Evolutionary conservation across 2,888 invertebrate species (phyloP), one percentile per base, ranked within the genome.

Genomic region (Scaptomyza parva): DNA sequence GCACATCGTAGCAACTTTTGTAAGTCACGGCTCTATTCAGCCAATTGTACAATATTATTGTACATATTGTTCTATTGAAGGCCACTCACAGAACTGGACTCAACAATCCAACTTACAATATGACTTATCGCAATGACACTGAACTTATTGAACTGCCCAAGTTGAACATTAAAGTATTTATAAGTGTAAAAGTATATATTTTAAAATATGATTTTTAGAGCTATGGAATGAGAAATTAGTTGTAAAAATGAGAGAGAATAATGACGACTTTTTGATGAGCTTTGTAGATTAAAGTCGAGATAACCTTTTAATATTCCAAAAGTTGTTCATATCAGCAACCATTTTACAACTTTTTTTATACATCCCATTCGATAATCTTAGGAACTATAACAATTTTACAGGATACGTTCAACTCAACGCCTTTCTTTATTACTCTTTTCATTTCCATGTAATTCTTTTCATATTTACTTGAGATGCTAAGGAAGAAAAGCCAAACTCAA

Each of bases 51-150:
- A 22, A 47, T 47, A 47, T 45, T 45, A 33, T 11, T 43, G 59
- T 58, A n/a, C n/a, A 57, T 69, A 83, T 83, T 77, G 71, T 71
- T 61, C 44, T 58, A 44, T 41, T 18, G 73, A 80, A 80, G 80
- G 79, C 40, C 52, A 41, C 30, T 37, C 40, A 35, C 28, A 58
- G 24, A 37, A 39, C 37, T 22, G 30, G 11, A 18, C 45, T 14
- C 44, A 45, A 17, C 33, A 14, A n/a, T n/a, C n/a, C 14, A 47
- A 18, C 33, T n/a, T n/a, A 18, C 9, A 50, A 53, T 58, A 50
- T n/a, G n/a, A 59, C 53, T 70, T 72, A 72, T 70, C 61, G 45
- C 30, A 26, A 47, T 66, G 85, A 58, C 79, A 74, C 47, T 80
- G 80, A 80, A 75, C 74, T 57, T 57, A 60, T 76, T 76, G 76